Base-by-base conservation (phyloP, 2,888 invertebrate genomes). In the Xestia ashworthii region DNA sequence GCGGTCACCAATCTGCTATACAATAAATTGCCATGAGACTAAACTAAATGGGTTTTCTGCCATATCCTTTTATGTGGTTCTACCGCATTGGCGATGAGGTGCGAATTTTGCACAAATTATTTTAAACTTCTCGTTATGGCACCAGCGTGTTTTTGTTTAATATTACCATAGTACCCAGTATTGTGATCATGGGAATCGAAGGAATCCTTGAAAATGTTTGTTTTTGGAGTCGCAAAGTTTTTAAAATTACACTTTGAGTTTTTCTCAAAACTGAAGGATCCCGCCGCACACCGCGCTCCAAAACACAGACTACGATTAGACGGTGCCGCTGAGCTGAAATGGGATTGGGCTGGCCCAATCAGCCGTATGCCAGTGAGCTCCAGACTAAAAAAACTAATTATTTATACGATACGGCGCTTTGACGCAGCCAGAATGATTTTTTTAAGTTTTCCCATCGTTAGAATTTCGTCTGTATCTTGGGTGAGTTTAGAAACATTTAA, bases 101-200 rank as follows among this genome's bases (percentile, higher is more conserved):
- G 88, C 75, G 86, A 89, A 84, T 83, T 88, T 78, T 48, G 73
- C 82, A 80, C 80, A 87, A 89, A 83, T 84, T 85, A 82, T 79
- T 84, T 81, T 80, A 81, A 80, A 67, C 66, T 83, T 72, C 88
- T 83, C 67, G 60, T 85, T 84, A 82, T 66, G 80, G 81, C 5
- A 79, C 50, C 71, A 58, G 62, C 41, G 9, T 78, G 78, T 74
- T 85, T 80, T 83, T 81, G 65, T 89, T 83, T 87, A 70, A 80
- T 76, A 79, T 89, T 82, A 81, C 69, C 80, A 78, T 83, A 74
- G 73, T 78, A 74, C 74, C 68, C 32, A 41, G 72, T 75, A 82
- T 66, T 73, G 77, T 67, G 44, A 75, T 69, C 71, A 80, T 88
- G 89, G 74, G 89, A 89, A 87, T 73, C 66, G 60, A 38, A 25